Base-by-base conservation (phyloP, 2,888 invertebrate species). In the Sphaerophoria rueppellii region DNA sequence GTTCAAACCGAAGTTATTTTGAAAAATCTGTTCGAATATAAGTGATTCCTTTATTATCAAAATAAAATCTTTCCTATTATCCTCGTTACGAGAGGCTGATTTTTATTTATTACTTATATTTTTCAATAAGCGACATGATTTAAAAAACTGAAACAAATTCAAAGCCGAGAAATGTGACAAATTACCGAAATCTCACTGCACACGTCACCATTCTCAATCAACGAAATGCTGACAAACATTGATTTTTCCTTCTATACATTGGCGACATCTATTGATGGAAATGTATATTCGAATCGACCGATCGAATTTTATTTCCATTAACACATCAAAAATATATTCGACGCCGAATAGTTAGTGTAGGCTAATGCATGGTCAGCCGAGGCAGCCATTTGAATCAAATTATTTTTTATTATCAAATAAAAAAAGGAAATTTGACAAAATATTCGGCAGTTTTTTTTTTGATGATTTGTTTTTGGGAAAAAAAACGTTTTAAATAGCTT, bases 301-400 rank as follows among this genome's bases (percentile, higher is more conserved):
- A 46, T 61, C 54, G 61, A 55, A n/a, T n/a, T 69, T n/a, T 70
- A 55, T 50, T 65, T 35, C 63, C 67, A 67, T 46, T 48, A 61
- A 54, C 32, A 55, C 79, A 76, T 80, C 76, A 80, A 80, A 85
- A 80, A 72, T 85, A 67, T 79, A 85, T 80, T 52, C 63, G 58
- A 63, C 50, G 46, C n/a, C n/a, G n/a, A 63, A 67, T 69, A 58
- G 78, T 58, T 65, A 71, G 75, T 78, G 16, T 40, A 11, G 65
- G 71, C 40, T 54, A 40, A 60, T 58, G 54, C 70, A 67, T 32
- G 76, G 60, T 78, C 65, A 78, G 76, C 67, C 76, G n/a, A 37
- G 40, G 60, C 67, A 2, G 14, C 40, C n/a, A n/a, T n/a, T n/a
- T n/a, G n/a, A n/a, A n/a, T n/a, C n/a, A n/a, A n/a, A n/a, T n/a